A percentile compares a stretch with the other conserved stretches of the same genome.
These are phyloP conservation scores for Theretra japonica DNA, from an alignment of 2,888 invertebrate genomes.

Conservation along the genomic window DNA sequence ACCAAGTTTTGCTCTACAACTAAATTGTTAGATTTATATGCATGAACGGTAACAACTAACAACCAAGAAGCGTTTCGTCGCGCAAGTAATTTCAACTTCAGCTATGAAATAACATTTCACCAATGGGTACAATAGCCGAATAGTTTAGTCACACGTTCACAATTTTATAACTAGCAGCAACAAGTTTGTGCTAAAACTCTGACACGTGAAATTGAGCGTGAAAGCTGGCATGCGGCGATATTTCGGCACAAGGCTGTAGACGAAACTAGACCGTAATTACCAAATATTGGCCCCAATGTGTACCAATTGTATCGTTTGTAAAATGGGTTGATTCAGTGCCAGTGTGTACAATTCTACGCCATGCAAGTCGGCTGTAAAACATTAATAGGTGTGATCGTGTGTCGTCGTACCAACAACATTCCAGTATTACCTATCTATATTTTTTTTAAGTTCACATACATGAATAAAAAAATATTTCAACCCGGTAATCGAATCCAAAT, in stretches of 20 bases:
- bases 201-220: conserved; percentile 57
- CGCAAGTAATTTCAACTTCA: conserved; percentile 33
- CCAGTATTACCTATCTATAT: background rate
- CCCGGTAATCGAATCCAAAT: too few species aligned
- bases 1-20: background rate
- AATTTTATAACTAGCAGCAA: conserved; percentile 43
- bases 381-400: background rate
- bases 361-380: background rate
- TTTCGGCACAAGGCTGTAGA: conserved; percentile 44
- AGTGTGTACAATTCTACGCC: conserved; percentile 6
- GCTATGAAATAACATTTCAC: conserved; percentile 4
- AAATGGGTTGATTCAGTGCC: conserved; percentile 21
- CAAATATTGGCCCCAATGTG: conserved; percentile 46
- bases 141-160: conserved; percentile 45
- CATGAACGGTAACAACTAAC: conserved; percentile 30
- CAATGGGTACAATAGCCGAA: background rate
- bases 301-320: conserved; percentile 37
- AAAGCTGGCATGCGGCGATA: conserved; percentile 44
- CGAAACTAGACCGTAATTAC: conserved; percentile 50
- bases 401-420: background rate
- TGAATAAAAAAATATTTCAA: too few species aligned
- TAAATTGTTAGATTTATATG: background rate
- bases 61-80: conserved; percentile 35
- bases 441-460: too few species aligned
- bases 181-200: conserved; percentile 45